Conservation (phyloP, 2,888 invertebrate genomes). For the Myopa tessellatipennis region DNA sequence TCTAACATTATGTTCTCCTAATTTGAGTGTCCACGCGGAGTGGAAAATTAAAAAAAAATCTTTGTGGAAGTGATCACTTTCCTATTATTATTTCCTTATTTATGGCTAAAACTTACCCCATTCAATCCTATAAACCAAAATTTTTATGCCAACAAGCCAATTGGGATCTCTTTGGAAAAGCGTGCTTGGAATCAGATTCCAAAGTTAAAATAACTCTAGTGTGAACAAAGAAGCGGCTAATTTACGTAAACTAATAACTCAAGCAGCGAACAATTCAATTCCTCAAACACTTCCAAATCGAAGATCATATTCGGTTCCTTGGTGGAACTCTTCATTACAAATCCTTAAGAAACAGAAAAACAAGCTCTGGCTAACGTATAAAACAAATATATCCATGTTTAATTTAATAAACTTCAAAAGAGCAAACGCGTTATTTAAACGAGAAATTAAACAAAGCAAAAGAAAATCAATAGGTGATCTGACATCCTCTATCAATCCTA, state of each 20-base stretch:
- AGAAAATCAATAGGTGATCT: constrained; percentile 17
- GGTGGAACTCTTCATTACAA: constrained; percentile 32
- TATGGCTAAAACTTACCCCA: background rate
- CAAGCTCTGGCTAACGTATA: constrained; percentile 10
- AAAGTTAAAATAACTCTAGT: constrained; percentile 3
- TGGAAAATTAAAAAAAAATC: constrained; percentile 18
- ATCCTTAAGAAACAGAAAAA: constrained; percentile 32
- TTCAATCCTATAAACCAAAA: constrained; percentile 1
- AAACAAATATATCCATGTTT: background rate
- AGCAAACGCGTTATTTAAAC: constrained; percentile 29
- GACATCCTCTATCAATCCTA: constrained; percentile 24
- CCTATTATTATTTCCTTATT: constrained; percentile 31
- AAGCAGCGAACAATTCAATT: constrained; percentile 31
- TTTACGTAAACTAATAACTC: constrained; percentile 23
- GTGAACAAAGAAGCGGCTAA: constrained; percentile 36
- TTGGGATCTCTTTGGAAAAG: background rate
- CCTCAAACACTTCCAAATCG: constrained; percentile 25
- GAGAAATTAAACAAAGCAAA: constrained; percentile 36
- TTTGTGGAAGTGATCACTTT: constrained; percentile 38
- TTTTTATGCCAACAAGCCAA: constrained; percentile 21
- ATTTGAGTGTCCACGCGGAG: background rate
- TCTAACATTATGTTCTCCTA: constrained; percentile 39
- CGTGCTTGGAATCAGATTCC: background rate
- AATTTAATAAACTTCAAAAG: constrained; percentile 35
- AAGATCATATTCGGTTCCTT: background rate